phyloP scores from a whole-genome alignment of 23 tunicate species.

The Oikopleura dioica region DNA sequence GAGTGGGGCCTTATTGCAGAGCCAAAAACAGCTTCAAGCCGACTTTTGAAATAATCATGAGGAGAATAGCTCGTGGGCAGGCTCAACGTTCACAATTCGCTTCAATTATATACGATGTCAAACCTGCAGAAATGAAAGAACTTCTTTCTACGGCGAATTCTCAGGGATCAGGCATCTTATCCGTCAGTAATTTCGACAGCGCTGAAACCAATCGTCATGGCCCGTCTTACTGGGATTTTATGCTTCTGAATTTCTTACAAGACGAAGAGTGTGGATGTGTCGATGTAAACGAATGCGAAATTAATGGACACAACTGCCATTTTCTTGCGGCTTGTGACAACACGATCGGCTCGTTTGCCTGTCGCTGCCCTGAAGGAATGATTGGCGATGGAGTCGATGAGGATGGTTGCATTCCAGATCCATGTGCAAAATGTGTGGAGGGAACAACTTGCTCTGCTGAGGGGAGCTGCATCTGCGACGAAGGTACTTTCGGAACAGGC shows the following conservation, averaged over 20 bases:
- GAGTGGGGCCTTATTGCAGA: neutral
- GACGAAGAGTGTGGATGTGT: neutral
- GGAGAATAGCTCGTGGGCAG: neutral
- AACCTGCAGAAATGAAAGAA: neutral
- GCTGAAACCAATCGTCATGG: neutral
- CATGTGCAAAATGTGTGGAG: no score
- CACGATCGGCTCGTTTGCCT: neutral
- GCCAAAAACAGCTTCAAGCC: neutral
- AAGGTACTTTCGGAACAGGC: no score
- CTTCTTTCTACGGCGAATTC: neutral
- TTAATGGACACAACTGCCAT: neutral
- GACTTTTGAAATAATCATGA: neutral
- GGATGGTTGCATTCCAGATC: no score
- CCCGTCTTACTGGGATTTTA: neutral
- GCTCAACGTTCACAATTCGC: neutral
- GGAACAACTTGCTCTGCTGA: no score
- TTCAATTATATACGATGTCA: neutral
- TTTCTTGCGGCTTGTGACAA: neutral
- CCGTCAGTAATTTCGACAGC: neutral
- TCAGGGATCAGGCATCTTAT: neutral
- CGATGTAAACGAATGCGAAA: neutral
- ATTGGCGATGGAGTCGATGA: no score
- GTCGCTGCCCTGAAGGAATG: neutral
- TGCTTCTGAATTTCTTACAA: neutral
- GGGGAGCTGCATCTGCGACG: no score